Percentiles rank a stretch among this genome's conserved stretches.
phyloP scores from a whole-genome alignment of 2,888 invertebrate species.

The Phania funesta region DNA sequence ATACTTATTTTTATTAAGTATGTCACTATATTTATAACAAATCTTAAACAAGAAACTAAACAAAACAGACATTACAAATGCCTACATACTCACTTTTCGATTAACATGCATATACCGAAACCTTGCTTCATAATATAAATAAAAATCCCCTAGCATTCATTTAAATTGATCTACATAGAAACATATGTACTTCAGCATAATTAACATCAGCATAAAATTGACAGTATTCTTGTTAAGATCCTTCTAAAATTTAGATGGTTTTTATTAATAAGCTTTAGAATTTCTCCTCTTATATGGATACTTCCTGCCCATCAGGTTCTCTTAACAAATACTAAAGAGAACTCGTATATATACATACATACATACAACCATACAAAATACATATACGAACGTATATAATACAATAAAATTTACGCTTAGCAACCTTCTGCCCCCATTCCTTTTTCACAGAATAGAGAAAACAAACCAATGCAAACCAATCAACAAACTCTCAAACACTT shows the following conservation, averaged over 20 bases:
- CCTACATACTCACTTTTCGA: conserved; percentile 40
- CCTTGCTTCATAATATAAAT: conserved; percentile 43
- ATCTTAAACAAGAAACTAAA: conserved; percentile 25
- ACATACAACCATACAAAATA: not conserved
- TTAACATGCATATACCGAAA: conserved; percentile 48
- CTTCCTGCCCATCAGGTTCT: conserved; percentile 13
- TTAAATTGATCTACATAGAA: conserved; percentile 20
- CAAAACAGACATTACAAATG: conserved; percentile 43
- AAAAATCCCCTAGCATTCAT: conserved; percentile 31
- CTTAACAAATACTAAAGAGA: conserved; percentile 2
- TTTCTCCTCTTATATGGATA: conserved; percentile 8
- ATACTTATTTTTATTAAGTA: conserved; percentile 67
- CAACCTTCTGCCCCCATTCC: conserved; percentile 6
- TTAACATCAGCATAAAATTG: conserved; percentile 19
- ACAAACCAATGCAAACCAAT: conserved; percentile 63
- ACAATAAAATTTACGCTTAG: conserved; percentile 42
- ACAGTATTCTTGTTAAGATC: conserved; percentile 40
- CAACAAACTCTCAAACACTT: conserved; percentile 43
- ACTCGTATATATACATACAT: not conserved
- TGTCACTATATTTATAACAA: conserved; percentile 55
- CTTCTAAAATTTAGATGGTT: not conserved
- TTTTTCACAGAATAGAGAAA: conserved; percentile 50
- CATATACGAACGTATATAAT: conserved; percentile 34
- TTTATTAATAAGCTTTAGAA: not conserved
- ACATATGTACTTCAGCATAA: conserved; percentile 9